These are phyloP conservation scores for Neuroscelio doddi DNA, from an alignment of 2,888 invertebrate species.

Conservation along the genomic window DNA sequence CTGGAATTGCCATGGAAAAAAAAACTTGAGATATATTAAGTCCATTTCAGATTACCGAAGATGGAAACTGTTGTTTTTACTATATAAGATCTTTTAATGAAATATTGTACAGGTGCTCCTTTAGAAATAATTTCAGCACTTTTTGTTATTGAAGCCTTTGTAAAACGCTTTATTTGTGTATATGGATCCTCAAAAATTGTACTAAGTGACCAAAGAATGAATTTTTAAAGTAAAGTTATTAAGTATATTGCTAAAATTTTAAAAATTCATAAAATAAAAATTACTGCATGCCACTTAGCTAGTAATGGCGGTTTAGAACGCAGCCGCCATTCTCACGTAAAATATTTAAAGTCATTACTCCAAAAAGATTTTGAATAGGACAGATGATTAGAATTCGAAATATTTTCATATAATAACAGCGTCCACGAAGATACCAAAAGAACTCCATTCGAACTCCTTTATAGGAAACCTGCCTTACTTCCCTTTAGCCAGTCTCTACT, in stretches of 20 bases:
- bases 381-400: constrained; percentile 38
- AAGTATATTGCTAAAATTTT: constrained; percentile 36
- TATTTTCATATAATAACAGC: constrained; percentile 34
- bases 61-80: too few relatives aligned
- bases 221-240: constrained; percentile 46
- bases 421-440: constrained; percentile 29
- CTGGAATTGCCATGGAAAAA: too few relatives aligned
- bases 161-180: too few relatives aligned
- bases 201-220: constrained; percentile 49
- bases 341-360: constrained; percentile 43
- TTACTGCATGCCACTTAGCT: constrained; percentile 42
- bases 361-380: constrained; percentile 36
- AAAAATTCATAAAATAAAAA: constrained; percentile 35
- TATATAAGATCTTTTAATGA: too few relatives aligned
- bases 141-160: too few relatives aligned
- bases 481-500: not conserved
- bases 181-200: constrained; percentile 39
- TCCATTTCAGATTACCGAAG: too few relatives aligned
- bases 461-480: constrained; percentile 18
- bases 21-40: too few relatives aligned
- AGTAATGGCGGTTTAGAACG: constrained; percentile 45
- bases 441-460: constrained; percentile 37
- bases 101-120: too few relatives aligned
- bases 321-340: constrained; percentile 34
- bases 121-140: too few relatives aligned